Evolutionary conservation across 2,797 vertebrate genomes (phyloP), one percentile per base, ranked within the genome.

Genomic region (Triplophysa yarkandensis): DNA sequence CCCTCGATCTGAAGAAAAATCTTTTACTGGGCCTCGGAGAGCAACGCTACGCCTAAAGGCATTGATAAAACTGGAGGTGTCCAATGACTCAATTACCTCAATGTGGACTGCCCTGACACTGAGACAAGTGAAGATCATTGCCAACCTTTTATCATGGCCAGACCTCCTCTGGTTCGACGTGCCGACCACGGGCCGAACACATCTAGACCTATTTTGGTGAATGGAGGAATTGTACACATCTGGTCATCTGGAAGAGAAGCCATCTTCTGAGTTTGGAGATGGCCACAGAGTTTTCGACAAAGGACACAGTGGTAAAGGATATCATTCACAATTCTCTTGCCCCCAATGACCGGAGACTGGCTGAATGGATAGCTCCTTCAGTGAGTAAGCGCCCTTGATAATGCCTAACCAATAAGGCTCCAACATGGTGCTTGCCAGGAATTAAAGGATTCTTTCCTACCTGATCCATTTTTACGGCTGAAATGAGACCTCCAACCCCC

Each of bases 271-370:
- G 80, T 73, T 16, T 71, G 75, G 21, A 65, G 72, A 1, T 5
- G 14, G 17, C 44, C 60, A 0, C 82, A 19, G 4, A 84, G 65
- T 19, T 82, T 77, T 0, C 14, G 17, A 1, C 80, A 75, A 66
- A 86, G 75, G 48, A 81, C 78, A 50, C 61, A 0, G 60, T 16
- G 1, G 6, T 68, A 63, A 28, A 57, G 71, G 23, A 81, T 72
- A 16, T 68, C 14, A 9, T 72, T 62, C 0, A 60, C 48, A 1
- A 77, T 60, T 36, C 66, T 54, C 76, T 1, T 79, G 25, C 2
- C 81, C 68, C 0, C 48, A 0, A 10, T 81, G 62, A 19, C 65
- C 16, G 19, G 16, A 46, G 16, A n/a, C 44, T 1, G 5, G 16
- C 83, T 0, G 11, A 73, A 0, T 30, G 6, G 7, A 52, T 17